A percentile compares a stretch with the other conserved stretches of the same genome.
phyloP scores from a whole-genome alignment of 2,113 vertebrate genomes.

The Glareola pratincola region DNA sequence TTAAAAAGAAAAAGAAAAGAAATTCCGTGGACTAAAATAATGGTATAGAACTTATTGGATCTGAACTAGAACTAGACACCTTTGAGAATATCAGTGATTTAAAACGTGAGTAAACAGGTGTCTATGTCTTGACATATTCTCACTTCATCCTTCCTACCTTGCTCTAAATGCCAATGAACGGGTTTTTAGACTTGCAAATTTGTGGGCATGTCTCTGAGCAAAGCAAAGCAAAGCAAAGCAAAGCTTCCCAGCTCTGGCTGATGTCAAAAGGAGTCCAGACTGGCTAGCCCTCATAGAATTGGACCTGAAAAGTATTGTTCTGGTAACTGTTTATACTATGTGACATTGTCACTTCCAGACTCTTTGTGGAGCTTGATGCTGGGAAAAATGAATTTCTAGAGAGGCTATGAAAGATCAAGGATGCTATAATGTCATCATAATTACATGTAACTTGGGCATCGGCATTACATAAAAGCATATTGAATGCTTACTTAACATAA shows the following conservation, averaged over 20 bases:
- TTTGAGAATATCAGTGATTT: neutral
- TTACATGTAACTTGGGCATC: constrained; percentile 61
- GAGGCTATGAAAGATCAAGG: constrained; percentile 45
- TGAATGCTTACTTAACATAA: constrained; percentile 62
- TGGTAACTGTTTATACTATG: constrained; percentile 34
- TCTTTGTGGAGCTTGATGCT: constrained; percentile 38
- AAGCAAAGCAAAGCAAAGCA: neutral
- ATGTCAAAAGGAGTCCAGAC: constrained; percentile 13
- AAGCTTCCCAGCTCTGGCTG: neutral
- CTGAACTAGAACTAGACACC: neutral
- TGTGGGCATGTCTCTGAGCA: neutral
- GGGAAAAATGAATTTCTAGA: constrained; percentile 43
- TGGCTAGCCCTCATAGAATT: neutral
- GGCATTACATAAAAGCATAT: constrained; percentile 64
- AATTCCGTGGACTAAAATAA: neutral
- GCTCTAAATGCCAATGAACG: neutral
- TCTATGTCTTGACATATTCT: neutral
- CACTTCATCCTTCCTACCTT: neutral
- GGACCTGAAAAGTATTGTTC: constrained; percentile 41
- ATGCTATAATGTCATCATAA: constrained; percentile 60
- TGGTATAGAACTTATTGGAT: neutral
- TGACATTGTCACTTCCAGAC: constrained; percentile 53
- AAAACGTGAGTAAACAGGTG: neutral
- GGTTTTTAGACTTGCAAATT: constrained; percentile 4
- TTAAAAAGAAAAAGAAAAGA: neutral